Evolutionary conservation across 2,113 vertebrate genomes (phyloP), one percentile per base, ranked within the genome.

Genomic region (Aix galericulata): DNA sequence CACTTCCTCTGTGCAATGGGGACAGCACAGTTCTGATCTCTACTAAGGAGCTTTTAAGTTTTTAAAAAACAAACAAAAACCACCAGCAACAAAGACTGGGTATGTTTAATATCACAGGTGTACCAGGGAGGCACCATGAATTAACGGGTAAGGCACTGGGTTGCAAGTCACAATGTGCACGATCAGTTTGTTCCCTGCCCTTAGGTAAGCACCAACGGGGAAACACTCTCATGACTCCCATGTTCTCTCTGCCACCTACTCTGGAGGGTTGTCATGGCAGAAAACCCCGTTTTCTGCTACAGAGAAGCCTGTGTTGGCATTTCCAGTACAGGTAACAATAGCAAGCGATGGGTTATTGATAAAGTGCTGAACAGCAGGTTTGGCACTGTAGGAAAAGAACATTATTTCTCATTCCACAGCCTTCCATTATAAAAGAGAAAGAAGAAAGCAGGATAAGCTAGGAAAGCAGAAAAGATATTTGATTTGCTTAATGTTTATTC

Each of bases 261-360:
- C 63, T 69, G 68, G 79, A 56, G 74, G 60, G 1, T 1, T 32
- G 36, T 40, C 53, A 55, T 1, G 38, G 82, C 73, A 95, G 75
- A 87, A 83, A 93, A 92, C 36, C 55, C 77, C 50, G 38, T 55
- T 50, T 85, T 87, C 53, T 82, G 40, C 85, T 71, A 82, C 75
- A 72, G 32, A 63, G 59, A 58, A 38, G 8, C 55, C 20, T 20
- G 17, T 36, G 21, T 2, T 87, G 82, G 75, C 82, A 93, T 75
- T 91, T 80, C 88, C 64, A 94, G 67, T 62, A 52, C 84, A 60
- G 42, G 56, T 27, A 78, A 62, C 29, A 69, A 27, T 27, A 75
- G 40, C 62, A 71, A 91, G 44, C 1, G 0, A 44, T 20, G 38
- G 27, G 17, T 91, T 80, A 80, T 86, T 95, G 73, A 92, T 8